A percentile compares a stretch with the other conserved stretches of the same genome.
Conservation (phyloP, 2,888 invertebrate species). For the Ferdinandea cuprea region DNA sequence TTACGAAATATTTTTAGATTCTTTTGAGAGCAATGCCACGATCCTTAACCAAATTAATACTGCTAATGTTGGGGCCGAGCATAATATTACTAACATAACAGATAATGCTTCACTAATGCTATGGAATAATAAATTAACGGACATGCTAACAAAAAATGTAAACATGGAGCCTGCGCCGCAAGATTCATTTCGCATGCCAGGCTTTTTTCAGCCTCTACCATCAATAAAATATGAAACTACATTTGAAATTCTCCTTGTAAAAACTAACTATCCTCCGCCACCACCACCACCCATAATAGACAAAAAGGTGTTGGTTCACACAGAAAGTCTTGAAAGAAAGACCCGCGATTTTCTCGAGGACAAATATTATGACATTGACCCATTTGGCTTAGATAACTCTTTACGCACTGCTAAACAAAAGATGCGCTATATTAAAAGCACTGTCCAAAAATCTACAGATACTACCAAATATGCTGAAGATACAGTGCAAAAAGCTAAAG, state of each 20-base stretch:
- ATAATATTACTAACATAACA: conserved; percentile 79
- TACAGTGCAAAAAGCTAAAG: conserved; percentile 82
- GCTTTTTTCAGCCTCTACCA: conserved; percentile 83
- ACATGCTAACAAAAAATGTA: conserved; percentile 65
- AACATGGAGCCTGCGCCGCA: conserved; percentile 79
- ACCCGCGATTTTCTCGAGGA: conserved; percentile 82
- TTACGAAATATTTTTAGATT: conserved; percentile 36
- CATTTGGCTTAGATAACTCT: conserved; percentile 80
- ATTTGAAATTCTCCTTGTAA: conserved; percentile 82
- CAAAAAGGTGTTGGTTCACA: conserved; percentile 81
- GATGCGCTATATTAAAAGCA: conserved; percentile 82
- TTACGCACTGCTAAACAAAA: conserved; percentile 82
- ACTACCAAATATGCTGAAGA: conserved; percentile 83
- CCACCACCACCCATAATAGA: conserved; percentile 80
- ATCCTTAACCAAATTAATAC: conserved; percentile 56
- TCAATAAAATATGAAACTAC: conserved; percentile 82
- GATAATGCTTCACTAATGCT: conserved; percentile 80
- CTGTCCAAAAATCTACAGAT: conserved; percentile 82
- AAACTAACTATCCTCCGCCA: conserved; percentile 80
- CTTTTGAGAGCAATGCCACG: conserved; percentile 50
- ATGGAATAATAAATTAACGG: conserved; percentile 80
- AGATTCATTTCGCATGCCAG: conserved; percentile 81
- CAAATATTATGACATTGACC: conserved; percentile 77
- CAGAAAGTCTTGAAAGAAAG: conserved; percentile 82
- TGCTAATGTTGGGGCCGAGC: conserved; percentile 57